Percentiles rank a stretch among this genome's conserved stretches.
Conservation (phyloP, 2,797 vertebrate genomes). For the Simalia tracyae region DNA sequence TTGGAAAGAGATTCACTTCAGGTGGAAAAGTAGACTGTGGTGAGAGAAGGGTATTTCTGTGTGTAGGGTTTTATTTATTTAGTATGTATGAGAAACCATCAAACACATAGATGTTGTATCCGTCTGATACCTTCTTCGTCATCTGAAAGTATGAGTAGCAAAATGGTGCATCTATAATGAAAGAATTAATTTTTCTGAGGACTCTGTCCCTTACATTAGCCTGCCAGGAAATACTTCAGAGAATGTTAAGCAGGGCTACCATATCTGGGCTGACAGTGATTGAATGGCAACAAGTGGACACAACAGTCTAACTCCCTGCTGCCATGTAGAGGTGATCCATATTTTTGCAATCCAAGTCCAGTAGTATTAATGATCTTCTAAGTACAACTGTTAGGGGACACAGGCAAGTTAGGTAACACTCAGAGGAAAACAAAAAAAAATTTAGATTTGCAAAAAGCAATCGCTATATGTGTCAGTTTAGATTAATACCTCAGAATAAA, state of each 20-base stretch:
- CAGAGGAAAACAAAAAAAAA: slow-evolving; percentile 15
- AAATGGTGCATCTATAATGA: background rate
- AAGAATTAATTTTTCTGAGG: background rate
- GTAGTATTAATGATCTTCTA: background rate
- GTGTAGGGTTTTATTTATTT: background rate
- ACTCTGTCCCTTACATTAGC: background rate
- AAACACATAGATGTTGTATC: background rate
- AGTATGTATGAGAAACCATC: too few relatives aligned
- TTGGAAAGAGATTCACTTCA: background rate
- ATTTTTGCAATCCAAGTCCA: background rate
- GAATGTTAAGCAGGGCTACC: background rate
- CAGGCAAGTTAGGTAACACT: background rate
- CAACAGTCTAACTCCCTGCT: background rate
- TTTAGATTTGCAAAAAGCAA: slow-evolving; percentile 52
- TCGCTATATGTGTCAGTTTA: slow-evolving; percentile 58
- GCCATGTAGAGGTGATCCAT: background rate
- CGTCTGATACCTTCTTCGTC: background rate
- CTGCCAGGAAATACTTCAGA: background rate
- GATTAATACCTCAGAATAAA: slow-evolving; percentile 70
- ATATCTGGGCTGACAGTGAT: background rate
- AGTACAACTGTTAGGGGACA: background rate
- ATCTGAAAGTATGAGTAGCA: background rate
- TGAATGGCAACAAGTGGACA: background rate
- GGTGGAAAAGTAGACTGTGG: background rate
- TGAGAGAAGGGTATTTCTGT: background rate